Base-by-base conservation (phyloP, 2,797 vertebrate species). In the Dicrostonyx torquatus region DNA sequence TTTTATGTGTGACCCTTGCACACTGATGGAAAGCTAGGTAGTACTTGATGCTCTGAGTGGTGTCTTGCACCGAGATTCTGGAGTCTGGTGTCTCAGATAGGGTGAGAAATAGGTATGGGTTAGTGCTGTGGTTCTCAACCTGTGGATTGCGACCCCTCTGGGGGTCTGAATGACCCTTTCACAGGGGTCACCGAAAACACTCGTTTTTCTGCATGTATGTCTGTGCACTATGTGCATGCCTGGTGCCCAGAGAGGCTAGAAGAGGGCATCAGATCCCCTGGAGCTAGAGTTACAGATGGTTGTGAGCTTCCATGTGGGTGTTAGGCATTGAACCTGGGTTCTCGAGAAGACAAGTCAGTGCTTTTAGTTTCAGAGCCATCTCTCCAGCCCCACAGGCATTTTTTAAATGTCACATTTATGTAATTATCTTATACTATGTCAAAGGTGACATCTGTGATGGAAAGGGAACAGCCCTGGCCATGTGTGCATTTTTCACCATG, bases 41-140 rank as follows among this genome's bases (percentile, higher is more conserved):
- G 12, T 0, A 14, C 55, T 14, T 15, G 34, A 2, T 14, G n/a
- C 26, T 60, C 5, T 0, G 4, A 0, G 43, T 4, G 11, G 2
- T 1, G 4, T 18, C 50, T 17, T 64, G 40, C 7, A 9, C 37
- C 4, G 1, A 1, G 22, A 29, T 12, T 4, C 8, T 11, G 6
- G 24, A 45, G 34, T 53, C 40, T 45, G 6, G 8, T 34, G 58
- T n/a, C 55, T 79, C 37, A 20, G 55, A 22, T 3, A 5, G 17
- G 8, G 12, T 5, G 4, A 5, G 77, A 48, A 26, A 10, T 0
- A 11, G 8, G 45, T 68, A 17, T 1, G 15, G 14, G 34, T 60
- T 43, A 68, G 18, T 60, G 37, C 0, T 1, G n/a, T 80, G 12
- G 24, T 80, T 60, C 13, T 60, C 7, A 60, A 26, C 22, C n/a